These are phyloP conservation scores for Agrochola circellaris DNA, from an alignment of 2,888 invertebrate genomes.

Conservation along the genomic window DNA sequence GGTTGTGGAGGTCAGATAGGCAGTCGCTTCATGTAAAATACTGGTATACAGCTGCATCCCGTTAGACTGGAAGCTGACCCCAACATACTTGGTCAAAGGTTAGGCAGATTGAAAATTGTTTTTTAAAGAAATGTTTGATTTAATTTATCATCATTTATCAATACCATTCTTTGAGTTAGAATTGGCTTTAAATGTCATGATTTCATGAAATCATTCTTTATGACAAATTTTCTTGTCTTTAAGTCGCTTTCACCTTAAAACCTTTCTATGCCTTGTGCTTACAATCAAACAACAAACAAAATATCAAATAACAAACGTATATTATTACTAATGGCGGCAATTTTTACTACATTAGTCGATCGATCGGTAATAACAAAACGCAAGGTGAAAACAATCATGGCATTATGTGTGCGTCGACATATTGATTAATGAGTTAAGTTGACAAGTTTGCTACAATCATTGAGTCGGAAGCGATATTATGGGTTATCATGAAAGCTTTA, in stretches of 20 bases:
- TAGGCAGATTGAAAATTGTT: too few species aligned
- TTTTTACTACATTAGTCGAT: conserved; percentile 57
- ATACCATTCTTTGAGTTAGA: too few species aligned
- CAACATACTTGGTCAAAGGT: too few species aligned
- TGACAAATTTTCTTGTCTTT: background rate
- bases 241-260: background rate
- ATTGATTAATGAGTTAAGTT: conserved; percentile 55
- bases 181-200: background rate
- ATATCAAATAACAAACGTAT: conserved; percentile 29
- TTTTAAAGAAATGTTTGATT: too few species aligned
- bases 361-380: conserved; percentile 30
- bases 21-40: too few species aligned
- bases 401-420: conserved; percentile 47
- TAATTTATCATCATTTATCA: too few species aligned
- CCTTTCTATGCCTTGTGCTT: background rate
- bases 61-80: too few species aligned
- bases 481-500: conserved; percentile 6
- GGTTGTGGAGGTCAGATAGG: too few species aligned
- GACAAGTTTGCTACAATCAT: conserved; percentile 36
- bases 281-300: conserved; percentile 12
- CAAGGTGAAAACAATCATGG: conserved; percentile 51
- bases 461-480: conserved; percentile 14
- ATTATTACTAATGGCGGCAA: conserved; percentile 46
- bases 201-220: background rate
- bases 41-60: too few species aligned